phyloP scores from a whole-genome alignment of 1,140 invertebrate species.

The Bombus waltoni region DNA sequence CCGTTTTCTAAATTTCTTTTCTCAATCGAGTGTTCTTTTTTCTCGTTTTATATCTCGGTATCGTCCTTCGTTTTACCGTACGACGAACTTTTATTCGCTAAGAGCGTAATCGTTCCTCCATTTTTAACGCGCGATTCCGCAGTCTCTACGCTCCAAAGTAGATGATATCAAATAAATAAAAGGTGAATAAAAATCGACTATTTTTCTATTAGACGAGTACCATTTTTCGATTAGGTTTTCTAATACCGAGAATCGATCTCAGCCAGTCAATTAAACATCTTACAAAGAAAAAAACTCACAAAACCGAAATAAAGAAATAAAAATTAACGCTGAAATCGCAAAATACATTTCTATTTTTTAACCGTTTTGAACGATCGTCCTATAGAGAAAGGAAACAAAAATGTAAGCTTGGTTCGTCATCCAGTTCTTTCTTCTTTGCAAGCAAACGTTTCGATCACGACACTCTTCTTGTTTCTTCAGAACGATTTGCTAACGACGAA shows the following conservation, averaged over 20 bases:
- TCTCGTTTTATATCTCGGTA: neutral
- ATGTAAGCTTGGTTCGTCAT: constrained; percentile 32
- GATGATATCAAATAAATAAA: constrained; percentile 5
- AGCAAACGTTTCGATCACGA: constrained; percentile 37
- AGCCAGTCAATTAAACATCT: constrained; percentile 40
- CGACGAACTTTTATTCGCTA: constrained; percentile 2
- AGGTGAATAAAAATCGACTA: constrained; percentile 21
- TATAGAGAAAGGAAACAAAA: neutral
- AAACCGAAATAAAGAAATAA: neutral
- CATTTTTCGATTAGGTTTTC: constrained; percentile 9
- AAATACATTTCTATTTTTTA: constrained; percentile 30
- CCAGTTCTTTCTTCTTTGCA: constrained; percentile 30
- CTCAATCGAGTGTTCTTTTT: neutral
- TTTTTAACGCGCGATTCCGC: constrained; percentile 15
- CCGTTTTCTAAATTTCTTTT: neutral
- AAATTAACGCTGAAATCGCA: constrained; percentile 7
- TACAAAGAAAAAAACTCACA: neutral
- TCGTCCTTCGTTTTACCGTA: constrained; percentile 5
- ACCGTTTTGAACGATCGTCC: constrained; percentile 15
- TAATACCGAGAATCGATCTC: constrained; percentile 24
- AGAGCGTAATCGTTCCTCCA: constrained; percentile 7
- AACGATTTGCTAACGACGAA: neutral
- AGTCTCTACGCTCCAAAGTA: neutral
- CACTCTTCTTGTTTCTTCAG: constrained; percentile 42
- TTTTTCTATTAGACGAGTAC: constrained; percentile 20